Evolutionary conservation across 2,797 vertebrate genomes (phyloP).

Genomic region (Peromyscus melanophrys): DNA sequence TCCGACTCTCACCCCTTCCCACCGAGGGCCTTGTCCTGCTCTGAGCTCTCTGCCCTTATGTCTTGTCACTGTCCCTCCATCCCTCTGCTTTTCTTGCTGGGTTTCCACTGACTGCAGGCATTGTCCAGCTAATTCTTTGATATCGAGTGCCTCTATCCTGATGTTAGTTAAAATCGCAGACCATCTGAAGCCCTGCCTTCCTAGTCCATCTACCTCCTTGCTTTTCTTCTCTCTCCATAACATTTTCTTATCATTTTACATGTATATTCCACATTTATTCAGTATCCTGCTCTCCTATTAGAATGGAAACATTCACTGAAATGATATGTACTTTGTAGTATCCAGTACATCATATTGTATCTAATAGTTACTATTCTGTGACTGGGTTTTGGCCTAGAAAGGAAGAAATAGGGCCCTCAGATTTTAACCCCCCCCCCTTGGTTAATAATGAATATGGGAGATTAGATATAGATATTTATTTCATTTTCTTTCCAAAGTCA

Average conservation of each 20-base stretch:
- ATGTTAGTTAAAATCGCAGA: not conserved
- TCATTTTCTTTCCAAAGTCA: conserved; percentile 48
- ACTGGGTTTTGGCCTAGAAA: not conserved
- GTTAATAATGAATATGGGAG: not conserved
- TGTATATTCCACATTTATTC: not conserved
- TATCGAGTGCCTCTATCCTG: not conserved
- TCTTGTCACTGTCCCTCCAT: not conserved
- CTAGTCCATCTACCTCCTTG: not conserved
- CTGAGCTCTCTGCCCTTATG: not conserved
- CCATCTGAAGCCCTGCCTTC: not conserved
- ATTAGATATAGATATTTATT: conserved; percentile 3
- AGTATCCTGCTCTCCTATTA: not conserved
- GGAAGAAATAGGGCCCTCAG: not conserved
- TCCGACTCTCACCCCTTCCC: not conserved
- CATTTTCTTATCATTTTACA: not conserved
- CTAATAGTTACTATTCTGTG: not conserved
- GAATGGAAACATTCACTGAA: conserved; percentile 3
- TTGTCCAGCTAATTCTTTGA: not conserved
- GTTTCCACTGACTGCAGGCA: not conserved
- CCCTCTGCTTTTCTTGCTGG: not conserved
- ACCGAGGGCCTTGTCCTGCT: not conserved
- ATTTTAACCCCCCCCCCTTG: not conserved
- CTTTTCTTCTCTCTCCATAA: not conserved
- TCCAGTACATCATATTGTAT: conserved; percentile 7
- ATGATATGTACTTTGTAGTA: not conserved